Evolutionary conservation across 2,113 vertebrate genomes (phyloP), one percentile per base, ranked within the genome.

Genomic region (Rhineura floridana): DNA sequence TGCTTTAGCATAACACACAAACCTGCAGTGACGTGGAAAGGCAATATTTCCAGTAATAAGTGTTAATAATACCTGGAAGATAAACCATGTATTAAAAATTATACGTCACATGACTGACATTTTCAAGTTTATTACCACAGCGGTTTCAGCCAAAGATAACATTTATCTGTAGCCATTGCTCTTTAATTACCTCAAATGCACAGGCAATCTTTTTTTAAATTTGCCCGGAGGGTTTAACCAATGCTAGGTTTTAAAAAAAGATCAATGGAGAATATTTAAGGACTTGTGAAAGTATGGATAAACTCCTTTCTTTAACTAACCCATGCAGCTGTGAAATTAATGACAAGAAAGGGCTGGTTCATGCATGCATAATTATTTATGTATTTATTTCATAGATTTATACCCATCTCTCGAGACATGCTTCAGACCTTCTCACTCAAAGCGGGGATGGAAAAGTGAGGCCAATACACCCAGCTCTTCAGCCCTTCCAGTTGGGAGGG

Each of bases 41-140:
- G 67, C 62, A 92, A 86, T 89, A 85, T 48, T 93, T 93, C 90
- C 91, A 92, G 94, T 81, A 94, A 94, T 91, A 94, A 92, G 88
- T 91, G 93, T 89, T 91, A 93, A 90, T 89, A 91, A 94, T 91
- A 95, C 85, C 86, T 79, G 76, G 84, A 90, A 95, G 89, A 95
- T 94, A 81, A 55, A 95, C 76, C 90, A 62, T 75, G 79, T 91
- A 94, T 92, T 94, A 95, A 95, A 94, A 93, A 55, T 19, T 52
- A 91, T 88, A n/a, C n/a, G 87, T 88, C 69, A 90, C 81, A 91
- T 93, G 93, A 94, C 81, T 93, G 89, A 90, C 85, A 90, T 86
- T 28, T 0, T 88, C 59, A 92, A 36, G 1, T 95, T 93, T 95
- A 91, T 59, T 59, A 59, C 15, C 17, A 81, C 72, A 21, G 94